Percentiles rank a stretch among this genome's conserved stretches.
phyloP scores from a whole-genome alignment of 2,888 invertebrate species.

The Tetheella fluctuosa region DNA sequence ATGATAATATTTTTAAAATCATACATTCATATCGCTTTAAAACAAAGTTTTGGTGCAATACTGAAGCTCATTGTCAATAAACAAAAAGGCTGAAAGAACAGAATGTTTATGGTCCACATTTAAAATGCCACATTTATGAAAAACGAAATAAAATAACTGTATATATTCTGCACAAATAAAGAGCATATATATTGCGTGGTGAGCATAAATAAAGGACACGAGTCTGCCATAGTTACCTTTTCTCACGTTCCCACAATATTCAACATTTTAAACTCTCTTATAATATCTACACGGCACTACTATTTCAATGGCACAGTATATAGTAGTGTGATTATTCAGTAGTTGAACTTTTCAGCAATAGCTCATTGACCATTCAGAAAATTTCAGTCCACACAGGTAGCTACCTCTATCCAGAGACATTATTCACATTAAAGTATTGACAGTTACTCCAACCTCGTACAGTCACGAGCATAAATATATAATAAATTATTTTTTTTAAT shows the following conservation, averaged over 20 bases:
- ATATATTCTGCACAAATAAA: slow-evolving; percentile 35
- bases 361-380: neutral
- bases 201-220: slow-evolving; percentile 44
- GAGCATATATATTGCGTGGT: slow-evolving; percentile 34
- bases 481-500: too few relatives aligned
- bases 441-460: too few relatives aligned
- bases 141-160: slow-evolving; percentile 20
- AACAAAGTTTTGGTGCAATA: neutral
- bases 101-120: neutral
- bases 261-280: slow-evolving; percentile 24
- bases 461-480: too few relatives aligned
- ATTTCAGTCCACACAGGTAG: too few relatives aligned
- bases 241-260: slow-evolving; percentile 33
- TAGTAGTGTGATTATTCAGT: neutral
- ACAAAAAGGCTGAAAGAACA: neutral
- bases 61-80: neutral
- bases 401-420: too few relatives aligned
- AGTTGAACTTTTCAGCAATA: neutral
- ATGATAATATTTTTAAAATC: too few relatives aligned
- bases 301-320: neutral
- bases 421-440: too few relatives aligned
- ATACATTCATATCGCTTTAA: neutral
- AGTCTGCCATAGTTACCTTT: slow-evolving; percentile 30
- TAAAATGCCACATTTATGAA: slow-evolving; percentile 12
- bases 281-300: neutral